A percentile compares a stretch with the other conserved stretches of the same genome.
phyloP scores from a whole-genome alignment of 2,113 vertebrate genomes.

The Zosterops lateralis region DNA sequence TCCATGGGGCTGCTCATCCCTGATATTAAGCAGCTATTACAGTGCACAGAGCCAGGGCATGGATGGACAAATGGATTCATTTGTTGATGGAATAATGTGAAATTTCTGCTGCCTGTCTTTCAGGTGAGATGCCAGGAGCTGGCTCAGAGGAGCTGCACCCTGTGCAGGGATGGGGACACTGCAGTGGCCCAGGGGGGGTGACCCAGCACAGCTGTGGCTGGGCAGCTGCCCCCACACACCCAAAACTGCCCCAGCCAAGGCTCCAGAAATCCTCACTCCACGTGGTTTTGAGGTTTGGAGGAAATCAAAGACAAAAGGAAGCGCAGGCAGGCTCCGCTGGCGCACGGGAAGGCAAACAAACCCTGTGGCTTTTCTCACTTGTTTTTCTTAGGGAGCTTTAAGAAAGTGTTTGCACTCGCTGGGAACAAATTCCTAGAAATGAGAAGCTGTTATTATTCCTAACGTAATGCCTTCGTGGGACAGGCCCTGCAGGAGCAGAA shows the following conservation, averaged over 20 bases:
- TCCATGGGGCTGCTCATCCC: not conserved
- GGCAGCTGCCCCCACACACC: not conserved
- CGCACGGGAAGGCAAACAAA: conserved; percentile 26
- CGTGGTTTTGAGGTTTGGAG: conserved; percentile 46
- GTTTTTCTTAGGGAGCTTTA: conserved; percentile 29
- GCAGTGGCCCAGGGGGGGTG: not conserved
- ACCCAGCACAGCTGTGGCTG: not conserved
- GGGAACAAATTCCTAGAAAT: conserved; percentile 54
- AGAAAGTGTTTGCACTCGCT: not conserved
- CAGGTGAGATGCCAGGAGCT: not conserved
- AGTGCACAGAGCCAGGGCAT: not conserved
- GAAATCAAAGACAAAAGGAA: conserved; percentile 55
- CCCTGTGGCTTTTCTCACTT: conserved; percentile 10
- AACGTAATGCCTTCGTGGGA: not conserved
- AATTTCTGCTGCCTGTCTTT: not conserved
- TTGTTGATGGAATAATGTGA: not conserved
- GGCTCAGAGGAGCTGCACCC: not conserved
- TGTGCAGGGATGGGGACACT: not conserved
- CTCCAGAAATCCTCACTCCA: not conserved
- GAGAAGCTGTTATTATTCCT: not conserved
- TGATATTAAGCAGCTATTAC: not conserved
- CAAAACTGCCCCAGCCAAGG: not conserved
- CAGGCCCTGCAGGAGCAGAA: not conserved
- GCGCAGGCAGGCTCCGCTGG: not conserved
- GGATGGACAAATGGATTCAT: not conserved